Base-by-base conservation (phyloP, 2,797 vertebrate genomes). In the Lithobates pipiens region DNA sequence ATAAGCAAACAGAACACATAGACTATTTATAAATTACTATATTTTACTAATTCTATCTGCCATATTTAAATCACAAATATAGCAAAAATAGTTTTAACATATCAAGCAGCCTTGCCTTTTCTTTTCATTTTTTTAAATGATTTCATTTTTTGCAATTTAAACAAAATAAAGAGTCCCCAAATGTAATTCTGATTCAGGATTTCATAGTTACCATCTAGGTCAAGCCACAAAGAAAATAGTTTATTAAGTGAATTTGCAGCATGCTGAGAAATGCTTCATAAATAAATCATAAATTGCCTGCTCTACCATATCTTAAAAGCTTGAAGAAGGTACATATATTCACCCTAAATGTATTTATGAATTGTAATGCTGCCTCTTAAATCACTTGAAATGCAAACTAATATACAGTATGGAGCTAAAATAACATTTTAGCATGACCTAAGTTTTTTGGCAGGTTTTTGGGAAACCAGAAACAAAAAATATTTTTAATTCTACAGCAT, bases 271-370 rank as follows among this genome's bases (percentile, higher is more conserved):
- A 68, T 44, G 61, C 16, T 46, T 25, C 65, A 27, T 78, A 29
- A 78, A 68, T 68, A 78, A 68, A 78, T 78, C 10, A 78, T 68
- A 78, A 21, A 78, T 42, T 27, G 76, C 11, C 61, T 29, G 25
- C n/a, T 68, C 65, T 68, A 67, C 61, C n/a, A 27, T 13, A 42
- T 78, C 77, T 29, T 25, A 27, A 42, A 46, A 29, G 65, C 23
- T 15, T 50, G 25, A 76, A 29, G 34, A 44, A 18, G 68, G 63
- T 46, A n/a, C n/a, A 68, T 46, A 68, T 68, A 46, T 78, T 78
- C 68, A 65, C 63, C 63, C 21, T 44, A 39, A 78, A 42, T 39
- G 54, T 44, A 68, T 46, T 39, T 78, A 46, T 44, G 25, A 29
- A 25, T 78, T 78, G 39, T 4, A 18, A 25, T 27, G 46, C 13